Percentiles rank a stretch among this genome's conserved stretches.
These are phyloP conservation scores for Poecilus cupreus DNA, from an alignment of 2,888 invertebrate species.

Conservation along the genomic window DNA sequence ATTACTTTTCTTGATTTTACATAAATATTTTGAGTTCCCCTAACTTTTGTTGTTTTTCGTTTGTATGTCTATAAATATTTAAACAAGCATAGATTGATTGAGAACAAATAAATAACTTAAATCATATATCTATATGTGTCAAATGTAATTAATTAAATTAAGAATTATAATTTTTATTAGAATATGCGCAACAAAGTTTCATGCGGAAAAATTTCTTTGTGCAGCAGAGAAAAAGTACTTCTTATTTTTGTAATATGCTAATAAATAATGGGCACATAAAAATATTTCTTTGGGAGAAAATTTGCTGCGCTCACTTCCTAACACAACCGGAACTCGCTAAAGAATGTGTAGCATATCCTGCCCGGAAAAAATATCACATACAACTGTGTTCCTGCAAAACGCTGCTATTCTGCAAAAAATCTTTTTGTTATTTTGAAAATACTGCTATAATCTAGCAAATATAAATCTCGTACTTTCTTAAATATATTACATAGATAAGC, in stretches of 20 bases:
- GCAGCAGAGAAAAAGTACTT: neutral
- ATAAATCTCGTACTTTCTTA: constrained; percentile 25
- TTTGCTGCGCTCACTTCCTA: constrained; percentile 29
- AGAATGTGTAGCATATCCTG: constrained; percentile 34
- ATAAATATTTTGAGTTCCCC: no score
- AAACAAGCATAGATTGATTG: no score
- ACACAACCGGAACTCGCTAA: constrained; percentile 12
- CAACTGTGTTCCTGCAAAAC: constrained; percentile 2
- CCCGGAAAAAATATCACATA: constrained; percentile 24
- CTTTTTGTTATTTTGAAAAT: constrained; percentile 16
- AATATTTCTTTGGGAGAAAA: constrained; percentile 19
- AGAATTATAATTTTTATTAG: no score
- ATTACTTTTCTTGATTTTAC: no score
- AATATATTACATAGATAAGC: neutral
- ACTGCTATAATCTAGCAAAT: no score
- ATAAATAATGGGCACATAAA: constrained; percentile 34
- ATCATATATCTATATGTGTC: no score
- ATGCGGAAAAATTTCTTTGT: no score
- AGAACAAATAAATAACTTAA: no score
- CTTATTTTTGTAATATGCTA: constrained; percentile 21
- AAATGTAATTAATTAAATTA: no score
- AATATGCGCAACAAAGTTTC: no score
- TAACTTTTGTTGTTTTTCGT: no score
- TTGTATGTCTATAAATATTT: no score
- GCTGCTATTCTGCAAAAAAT: neutral